phyloP scores from a whole-genome alignment of 2,113 vertebrate species.

The Oreotrochilus melanogaster region DNA sequence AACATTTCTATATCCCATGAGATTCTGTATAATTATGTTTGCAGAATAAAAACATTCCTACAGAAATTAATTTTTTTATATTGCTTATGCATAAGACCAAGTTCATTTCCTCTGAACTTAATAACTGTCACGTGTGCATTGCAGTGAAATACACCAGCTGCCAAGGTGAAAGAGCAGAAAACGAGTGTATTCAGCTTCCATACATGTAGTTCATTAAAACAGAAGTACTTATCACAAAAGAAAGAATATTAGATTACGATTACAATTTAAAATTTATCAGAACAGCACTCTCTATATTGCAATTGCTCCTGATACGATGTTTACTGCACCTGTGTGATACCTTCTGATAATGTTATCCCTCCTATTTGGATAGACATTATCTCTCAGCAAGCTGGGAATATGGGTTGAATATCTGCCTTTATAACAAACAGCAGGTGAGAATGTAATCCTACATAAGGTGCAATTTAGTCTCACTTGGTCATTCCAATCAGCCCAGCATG shows the following conservation, averaged over 20 bases:
- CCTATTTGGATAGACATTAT: slow-evolving; percentile 49
- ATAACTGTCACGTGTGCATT: background rate
- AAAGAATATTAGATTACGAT: background rate
- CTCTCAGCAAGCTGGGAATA: background rate
- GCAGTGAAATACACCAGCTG: background rate
- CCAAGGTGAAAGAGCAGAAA: background rate
- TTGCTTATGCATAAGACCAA: background rate
- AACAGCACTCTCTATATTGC: background rate
- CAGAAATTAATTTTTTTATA: background rate
- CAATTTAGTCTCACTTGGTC: background rate
- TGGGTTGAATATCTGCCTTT: background rate
- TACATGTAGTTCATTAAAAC: background rate
- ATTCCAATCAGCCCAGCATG: slow-evolving; percentile 58
- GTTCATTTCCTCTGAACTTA: background rate
- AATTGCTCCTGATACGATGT: slow-evolving; percentile 15
- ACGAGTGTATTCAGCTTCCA: background rate
- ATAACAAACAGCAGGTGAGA: background rate
- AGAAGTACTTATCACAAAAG: background rate
- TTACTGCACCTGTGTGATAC: slow-evolving; percentile 69
- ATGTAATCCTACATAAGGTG: background rate
- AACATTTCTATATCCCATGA: background rate
- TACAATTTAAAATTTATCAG: background rate
- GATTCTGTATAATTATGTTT: background rate
- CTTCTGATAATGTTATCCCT: slow-evolving; percentile 66
- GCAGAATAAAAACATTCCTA: background rate